These are phyloP conservation scores for Ptilodon capucinus DNA, from an alignment of 2,888 invertebrate species.

Conservation along the genomic window DNA sequence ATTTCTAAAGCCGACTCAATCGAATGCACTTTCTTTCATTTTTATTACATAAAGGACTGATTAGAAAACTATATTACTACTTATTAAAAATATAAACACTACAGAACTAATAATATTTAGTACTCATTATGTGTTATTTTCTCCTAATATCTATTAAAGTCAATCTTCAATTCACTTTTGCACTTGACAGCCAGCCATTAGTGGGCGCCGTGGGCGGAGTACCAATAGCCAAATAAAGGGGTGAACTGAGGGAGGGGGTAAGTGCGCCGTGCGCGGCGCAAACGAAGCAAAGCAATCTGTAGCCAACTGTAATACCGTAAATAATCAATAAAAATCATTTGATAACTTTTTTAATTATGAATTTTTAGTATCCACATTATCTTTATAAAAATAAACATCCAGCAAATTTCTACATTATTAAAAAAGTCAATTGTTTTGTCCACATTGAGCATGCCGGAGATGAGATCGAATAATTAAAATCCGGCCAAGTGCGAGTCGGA, in stretches of 20 bases:
- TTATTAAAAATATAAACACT: slow-evolving; percentile 23
- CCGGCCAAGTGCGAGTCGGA: too few relatives aligned
- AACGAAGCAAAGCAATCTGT: slow-evolving; percentile 54
- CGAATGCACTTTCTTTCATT: slow-evolving; percentile 10
- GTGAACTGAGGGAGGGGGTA: too few relatives aligned
- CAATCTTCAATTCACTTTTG: slow-evolving; percentile 36
- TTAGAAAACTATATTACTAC: slow-evolving; percentile 16
- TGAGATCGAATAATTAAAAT: too few relatives aligned
- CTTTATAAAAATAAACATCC: too few relatives aligned
- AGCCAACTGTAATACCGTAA: background rate
- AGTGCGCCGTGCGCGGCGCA: slow-evolving; percentile 54
- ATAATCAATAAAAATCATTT: background rate
- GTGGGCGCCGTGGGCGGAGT: slow-evolving; percentile 65
- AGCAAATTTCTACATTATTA: too few relatives aligned
- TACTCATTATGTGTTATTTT: slow-evolving; percentile 13
- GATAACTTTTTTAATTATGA: too few relatives aligned
- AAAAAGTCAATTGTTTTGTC: too few relatives aligned
- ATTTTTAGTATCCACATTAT: too few relatives aligned
- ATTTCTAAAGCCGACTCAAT: slow-evolving; percentile 15
- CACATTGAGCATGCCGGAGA: too few relatives aligned
- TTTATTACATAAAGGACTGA: slow-evolving; percentile 17
- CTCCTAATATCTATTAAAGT: slow-evolving; percentile 32
- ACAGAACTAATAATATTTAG: slow-evolving; percentile 19
- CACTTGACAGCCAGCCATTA: slow-evolving; percentile 52
- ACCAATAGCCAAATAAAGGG: too few relatives aligned